Base-by-base conservation (phyloP, 2,113 vertebrate species). In the Marcusenius ussheri region DNA sequence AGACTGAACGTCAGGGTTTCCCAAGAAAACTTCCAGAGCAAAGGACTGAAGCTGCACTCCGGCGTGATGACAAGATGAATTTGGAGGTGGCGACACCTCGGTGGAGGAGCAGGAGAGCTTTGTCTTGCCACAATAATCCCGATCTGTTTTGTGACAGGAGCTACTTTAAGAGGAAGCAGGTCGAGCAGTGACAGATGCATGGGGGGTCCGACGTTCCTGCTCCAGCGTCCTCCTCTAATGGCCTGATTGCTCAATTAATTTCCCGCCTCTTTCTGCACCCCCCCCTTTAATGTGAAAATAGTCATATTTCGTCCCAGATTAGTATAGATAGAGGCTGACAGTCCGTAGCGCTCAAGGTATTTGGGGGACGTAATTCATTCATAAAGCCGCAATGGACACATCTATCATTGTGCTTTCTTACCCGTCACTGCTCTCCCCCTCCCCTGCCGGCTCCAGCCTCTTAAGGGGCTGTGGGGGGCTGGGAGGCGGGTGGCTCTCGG, bases 321-420 rank as follows among this genome's bases (percentile, higher is more conserved):
- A 98, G 96, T 97, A 96, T 94, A 97, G 97, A 97, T 95, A 96
- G 93, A 91, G 93, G 93, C 95, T 96, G 97, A 97, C 96, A 97
- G 97, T 96, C 96, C 96, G 95, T 95, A 96, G 96, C 97, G 97
- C 97, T 97, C 97, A 97, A 97, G 96, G 97, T 97, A 97, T 98
- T 98, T 97, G 97, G 96, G 92, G 96, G 96, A 97, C 97, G 97
- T 98, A 97, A 98, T 98, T 98, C 97, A 98, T 98, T 98, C 97
- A 98, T 97, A 97, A 97, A 97, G 96, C 96, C 92, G 92, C 97
- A 98, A 97, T 97, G 96, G 96, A 96, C 94, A 96, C 96, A 97
- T 98, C 97, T 96, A 97, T 98, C 97, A 98, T 97, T 9, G 95
- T 9, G 6, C 91, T 92, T 93, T 90, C 88, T 95, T 94, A 92